Percentiles rank a stretch among this genome's conserved stretches.
These are phyloP conservation scores for Neria commutata DNA, from an alignment of 2,888 invertebrate species.

Conservation along the genomic window DNA sequence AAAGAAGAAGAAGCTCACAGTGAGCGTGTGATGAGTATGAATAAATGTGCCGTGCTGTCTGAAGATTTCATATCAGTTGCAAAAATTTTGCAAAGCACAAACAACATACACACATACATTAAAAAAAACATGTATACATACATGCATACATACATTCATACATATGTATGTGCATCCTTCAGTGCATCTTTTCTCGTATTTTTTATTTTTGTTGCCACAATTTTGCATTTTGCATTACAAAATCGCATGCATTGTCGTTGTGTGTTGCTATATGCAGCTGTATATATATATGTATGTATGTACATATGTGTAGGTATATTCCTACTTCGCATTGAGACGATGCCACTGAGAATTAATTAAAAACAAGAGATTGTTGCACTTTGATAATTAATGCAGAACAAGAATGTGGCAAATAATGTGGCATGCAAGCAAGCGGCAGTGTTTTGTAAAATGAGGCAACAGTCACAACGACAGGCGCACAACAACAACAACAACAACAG, in stretches of 20 bases:
- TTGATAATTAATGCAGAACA: conserved; percentile 52
- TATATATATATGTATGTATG: neutral
- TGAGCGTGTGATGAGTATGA: too few relatives aligned
- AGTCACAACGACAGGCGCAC: neutral
- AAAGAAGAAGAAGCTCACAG: too few relatives aligned
- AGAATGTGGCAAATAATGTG: conserved; percentile 44
- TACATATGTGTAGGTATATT: too few relatives aligned
- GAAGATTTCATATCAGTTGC: conserved; percentile 27
- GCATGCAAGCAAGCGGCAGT: conserved; percentile 5
- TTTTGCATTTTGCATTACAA: neutral
- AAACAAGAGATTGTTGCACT: conserved; percentile 44
- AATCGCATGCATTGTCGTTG: neutral
- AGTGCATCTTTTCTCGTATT: neutral
- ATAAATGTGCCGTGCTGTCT: conserved; percentile 38
- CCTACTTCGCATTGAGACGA: too few relatives aligned
- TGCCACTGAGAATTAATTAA: conserved; percentile 14
- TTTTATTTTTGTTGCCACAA: neutral
- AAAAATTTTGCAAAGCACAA: conserved; percentile 37
- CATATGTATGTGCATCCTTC: neutral
- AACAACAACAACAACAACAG: neutral
- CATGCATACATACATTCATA: too few relatives aligned
- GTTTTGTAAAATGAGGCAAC: neutral
- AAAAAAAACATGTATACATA: conserved; percentile 1
- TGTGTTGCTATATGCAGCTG: too few relatives aligned
- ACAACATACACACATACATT: conserved; percentile 8